These are phyloP conservation scores for Enteromius unitaeniatus DNA, from an alignment of 2,797 vertebrate genomes.

Conservation along the genomic window DNA sequence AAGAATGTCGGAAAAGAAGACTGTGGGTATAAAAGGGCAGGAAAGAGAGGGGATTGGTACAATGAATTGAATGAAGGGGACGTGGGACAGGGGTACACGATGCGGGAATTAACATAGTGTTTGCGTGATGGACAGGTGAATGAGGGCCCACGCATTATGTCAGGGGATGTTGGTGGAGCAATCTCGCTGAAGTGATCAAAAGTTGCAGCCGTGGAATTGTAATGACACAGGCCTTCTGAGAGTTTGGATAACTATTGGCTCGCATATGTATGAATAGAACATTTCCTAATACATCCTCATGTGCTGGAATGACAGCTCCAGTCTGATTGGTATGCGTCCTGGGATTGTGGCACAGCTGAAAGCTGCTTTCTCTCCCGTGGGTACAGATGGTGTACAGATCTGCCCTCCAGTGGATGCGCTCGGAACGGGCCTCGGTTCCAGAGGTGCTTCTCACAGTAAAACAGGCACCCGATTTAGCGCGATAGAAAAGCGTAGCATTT, in stretches of 20 bases:
- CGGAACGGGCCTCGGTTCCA: not conserved
- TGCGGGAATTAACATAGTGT: constrained; percentile 65
- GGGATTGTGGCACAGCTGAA: constrained; percentile 32
- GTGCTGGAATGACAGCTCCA: constrained; percentile 40
- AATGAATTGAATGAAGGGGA: constrained; percentile 56
- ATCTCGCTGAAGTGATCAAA: constrained; percentile 59
- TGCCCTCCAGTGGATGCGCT: constrained; percentile 57
- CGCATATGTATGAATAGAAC: constrained; percentile 39
- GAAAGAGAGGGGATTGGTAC: constrained; percentile 53
- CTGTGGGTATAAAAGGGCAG: constrained; percentile 52
- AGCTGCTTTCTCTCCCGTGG: constrained; percentile 22
- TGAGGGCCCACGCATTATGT: constrained; percentile 45
- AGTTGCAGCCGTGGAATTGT: constrained; percentile 62
- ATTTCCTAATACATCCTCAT: constrained; percentile 38
- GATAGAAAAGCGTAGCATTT: not conserved
- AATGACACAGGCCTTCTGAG: constrained; percentile 51
- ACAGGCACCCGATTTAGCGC: not conserved
- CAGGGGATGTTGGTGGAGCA: constrained; percentile 35
- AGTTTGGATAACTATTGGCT: constrained; percentile 42
- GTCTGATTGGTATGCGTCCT: constrained; percentile 1
- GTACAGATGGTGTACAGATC: constrained; percentile 27
- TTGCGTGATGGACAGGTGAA: constrained; percentile 61
- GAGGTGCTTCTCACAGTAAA: not conserved
- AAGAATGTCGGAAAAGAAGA: constrained; percentile 52
- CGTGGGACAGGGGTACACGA: constrained; percentile 62